Base-by-base conservation (phyloP, 2,113 vertebrate genomes). In the Gymnorhina tibicen region DNA sequence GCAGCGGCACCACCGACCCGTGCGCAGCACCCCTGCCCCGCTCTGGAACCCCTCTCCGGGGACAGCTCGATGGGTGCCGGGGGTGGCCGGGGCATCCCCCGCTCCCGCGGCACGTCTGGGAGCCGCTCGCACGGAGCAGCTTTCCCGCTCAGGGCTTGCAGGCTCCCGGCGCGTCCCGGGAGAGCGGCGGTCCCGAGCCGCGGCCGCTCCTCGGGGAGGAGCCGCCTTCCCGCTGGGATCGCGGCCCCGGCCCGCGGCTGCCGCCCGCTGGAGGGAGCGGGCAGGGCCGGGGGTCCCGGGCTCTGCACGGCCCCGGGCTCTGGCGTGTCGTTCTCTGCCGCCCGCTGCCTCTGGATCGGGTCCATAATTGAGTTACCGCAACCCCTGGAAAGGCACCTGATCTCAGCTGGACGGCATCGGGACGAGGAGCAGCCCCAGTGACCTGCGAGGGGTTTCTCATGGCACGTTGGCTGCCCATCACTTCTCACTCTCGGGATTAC, bases 351-450 rank as follows among this genome's bases (percentile, higher is more conserved):
- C 27, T 10, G 41, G 3, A 11, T 10, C 11, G 3, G 14, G 39
- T 3, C 41, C 11, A 0, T 2, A 3, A 0, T 3, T 3, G 24
- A 20, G 13, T 6, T 7, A 4, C 2, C 4, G 10, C 52, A 8
- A 0, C 2, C 21, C 37, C 24, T 1, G 4, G 49, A 11, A 39
- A 17, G 19, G 28, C 44, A 3, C 13, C 58, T 7, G 70, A 3
- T 10, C 52, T 10, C 69, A 1, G 24, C 1, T 33, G 41, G 70
- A 5, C 6, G 30, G 58, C 76, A 3, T 1, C 21, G 44, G 27
- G 28, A 23, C 3, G 11, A 8, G 80, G 7, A 32, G 62, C 42
- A 33, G 73, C 59, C 41, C 7, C 18, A 2, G 18, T 0, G 4
- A 9, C 37, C 58, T 12, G 55, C 0, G 12, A 39, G 28, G 33